Base-by-base conservation (phyloP, 1,140 invertebrate genomes). In the Gyrodactylus salaris region DNA sequence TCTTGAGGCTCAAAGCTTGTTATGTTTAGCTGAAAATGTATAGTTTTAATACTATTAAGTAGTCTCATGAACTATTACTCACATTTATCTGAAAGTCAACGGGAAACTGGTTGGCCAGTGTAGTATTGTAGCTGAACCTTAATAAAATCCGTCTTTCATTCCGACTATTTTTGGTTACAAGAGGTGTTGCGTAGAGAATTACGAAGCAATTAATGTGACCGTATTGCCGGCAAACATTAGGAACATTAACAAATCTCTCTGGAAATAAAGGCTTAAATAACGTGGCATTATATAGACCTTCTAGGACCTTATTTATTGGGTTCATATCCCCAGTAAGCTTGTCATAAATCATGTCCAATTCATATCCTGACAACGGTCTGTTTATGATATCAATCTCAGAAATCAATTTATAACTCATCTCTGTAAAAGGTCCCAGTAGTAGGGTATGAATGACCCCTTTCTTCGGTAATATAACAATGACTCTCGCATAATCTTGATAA, bases 181-280 rank as follows among this genome's bases (percentile, higher is more conserved):
- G n/a, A 16, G 70, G 70, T 1, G 21, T 24, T 25, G 25, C 7
- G 1, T 21, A 25, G 19, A 71, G 21, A 22, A 71, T 24, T 1
- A 71, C 23, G 1, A 71, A 71, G n/a, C 70, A 71, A 25, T 71
- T 1, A n/a, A n/a, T n/a, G n/a, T n/a, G n/a, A n/a, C n/a, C n/a
- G n/a, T n/a, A n/a, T n/a, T 25, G 25, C 70, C 21, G 20, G 20
- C 1, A 25, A 7, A 71, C 70, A 71, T 1, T 23, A 25, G 26
- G 34, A n/a, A 54, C 7, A 54, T 54, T 54, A 7, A 54, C 7
- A 54, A 54, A n/a, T 54, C 34, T n/a, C 34, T 16, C n/a, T 54
- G 34, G n/a, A 54, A 54, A 54, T 54, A 16, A n/a, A n/a, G n/a
- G n/a, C n/a, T n/a, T n/a, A n/a, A n/a, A n/a, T n/a, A n/a, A n/a